Evolutionary conservation across 2,113 vertebrate species (phyloP), one percentile per base, ranked within the genome.

Genomic region (Mormoops blainvillei): DNA sequence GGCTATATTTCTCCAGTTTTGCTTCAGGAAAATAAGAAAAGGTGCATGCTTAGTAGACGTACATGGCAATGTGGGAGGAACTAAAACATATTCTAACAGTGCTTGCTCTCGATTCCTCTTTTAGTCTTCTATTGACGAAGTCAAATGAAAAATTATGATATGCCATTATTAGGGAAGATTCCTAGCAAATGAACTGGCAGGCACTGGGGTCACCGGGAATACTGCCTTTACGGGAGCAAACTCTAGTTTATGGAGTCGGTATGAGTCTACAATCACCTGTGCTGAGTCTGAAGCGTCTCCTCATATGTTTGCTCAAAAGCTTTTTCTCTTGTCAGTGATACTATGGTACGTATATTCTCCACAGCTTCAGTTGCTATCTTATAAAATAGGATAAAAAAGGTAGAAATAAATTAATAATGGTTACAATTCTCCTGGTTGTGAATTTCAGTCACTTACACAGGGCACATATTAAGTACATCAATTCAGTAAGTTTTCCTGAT

Each of bases 311-410:
- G 90, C 84, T 96, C 97, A 89, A 98, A 98, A 54, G 41, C 90
- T 89, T 88, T 95, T 78, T 98, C 70, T 95, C 96, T 98, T 87
- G 96, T 96, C 90, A 98, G 68, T n/a, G 89, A 98, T 48, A 97
- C 84, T 58, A 98, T 91, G 5, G 98, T 98, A 26, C 80, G 52
- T n/a, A 97, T 97, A 52, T 97, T 97, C 73, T 98, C 98, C 80
- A 98, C 78, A 73, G 95, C 92, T 98, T 98, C 94, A 26, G 85
- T 96, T 94, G 96, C 83, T 97, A 96, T 92, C 93, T 98, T 96
- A 84, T 90, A 93, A 97, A 95, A 93, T 0, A 95, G 58, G 19
- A 94, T 67, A 97, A 80, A 87, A 85, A 91, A 67, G 41, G 65
- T 13, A 78, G 33, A 95, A 58, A 48, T 50, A 87, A 96, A 67